A percentile compares a stretch with the other conserved stretches of the same genome.
phyloP scores from a whole-genome alignment of 2,113 vertebrate genomes.

The Paracanthobrama guichenoti region DNA sequence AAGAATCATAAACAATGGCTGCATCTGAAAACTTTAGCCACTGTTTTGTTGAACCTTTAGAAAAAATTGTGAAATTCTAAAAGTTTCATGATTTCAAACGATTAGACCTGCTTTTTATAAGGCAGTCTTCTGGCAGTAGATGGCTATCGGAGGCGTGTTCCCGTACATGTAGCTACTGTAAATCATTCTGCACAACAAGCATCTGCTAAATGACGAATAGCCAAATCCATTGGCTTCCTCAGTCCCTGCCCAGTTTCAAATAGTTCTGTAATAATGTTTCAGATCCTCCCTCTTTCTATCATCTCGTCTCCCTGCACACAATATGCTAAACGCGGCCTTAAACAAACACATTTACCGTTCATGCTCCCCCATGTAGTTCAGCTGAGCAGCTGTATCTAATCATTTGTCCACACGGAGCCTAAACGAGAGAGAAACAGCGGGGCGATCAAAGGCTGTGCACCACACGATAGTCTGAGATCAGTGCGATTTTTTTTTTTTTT shows the following conservation, averaged over 20 bases:
- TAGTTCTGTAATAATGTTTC: constrained; percentile 35
- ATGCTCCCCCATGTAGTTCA: constrained; percentile 37
- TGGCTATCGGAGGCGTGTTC: neutral
- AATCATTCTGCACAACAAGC: constrained; percentile 7
- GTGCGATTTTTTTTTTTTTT: constrained; percentile 40
- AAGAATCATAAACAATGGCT: neutral
- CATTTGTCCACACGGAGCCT: constrained; percentile 34
- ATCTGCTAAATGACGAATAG: constrained; percentile 20
- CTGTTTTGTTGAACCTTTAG: neutral
- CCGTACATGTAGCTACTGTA: neutral
- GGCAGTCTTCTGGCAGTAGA: neutral
- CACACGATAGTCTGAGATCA: constrained; percentile 9
- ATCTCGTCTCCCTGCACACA: neutral
- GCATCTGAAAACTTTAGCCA: no score
- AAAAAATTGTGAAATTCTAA: neutral
- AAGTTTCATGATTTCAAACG: no score
- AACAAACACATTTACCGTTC: constrained; percentile 41
- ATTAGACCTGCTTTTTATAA: no score
- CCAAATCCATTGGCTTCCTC: neutral
- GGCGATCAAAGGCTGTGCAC: constrained; percentile 37
- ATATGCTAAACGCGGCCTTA: constrained; percentile 32
- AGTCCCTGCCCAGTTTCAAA: constrained; percentile 29
- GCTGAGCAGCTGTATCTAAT: constrained; percentile 39
- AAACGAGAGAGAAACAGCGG: constrained; percentile 11
- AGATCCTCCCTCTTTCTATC: constrained; percentile 17